A percentile compares a stretch with the other conserved stretches of the same genome.
These are phyloP conservation scores for Cancer borealis DNA, from an alignment of 2,888 invertebrate species.

Conservation along the genomic window DNA sequence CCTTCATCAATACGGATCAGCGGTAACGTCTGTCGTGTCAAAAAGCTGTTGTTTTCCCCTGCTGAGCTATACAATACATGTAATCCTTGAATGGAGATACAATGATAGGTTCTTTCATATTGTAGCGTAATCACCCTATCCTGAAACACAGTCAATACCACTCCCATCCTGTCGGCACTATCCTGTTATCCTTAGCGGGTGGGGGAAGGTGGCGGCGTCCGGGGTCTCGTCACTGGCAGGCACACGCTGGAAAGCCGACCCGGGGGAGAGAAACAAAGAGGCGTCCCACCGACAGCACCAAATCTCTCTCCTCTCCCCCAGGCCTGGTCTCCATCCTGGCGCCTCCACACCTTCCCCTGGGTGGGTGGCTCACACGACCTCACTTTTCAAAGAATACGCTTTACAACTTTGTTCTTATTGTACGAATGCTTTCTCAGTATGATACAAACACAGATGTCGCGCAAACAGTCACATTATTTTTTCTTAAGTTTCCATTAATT, in stretches of 20 bases:
- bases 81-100: neutral
- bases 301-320: neutral
- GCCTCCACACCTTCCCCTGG: neutral
- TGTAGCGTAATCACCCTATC: neutral
- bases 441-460: neutral
- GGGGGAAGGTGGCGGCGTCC: neutral
- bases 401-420: neutral
- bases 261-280: conserved; percentile 12
- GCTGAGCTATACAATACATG: neutral
- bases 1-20: too few species aligned
- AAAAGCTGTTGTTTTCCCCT: neutral
- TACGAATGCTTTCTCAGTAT: neutral
- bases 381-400: neutral
- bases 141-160: neutral
- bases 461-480: neutral
- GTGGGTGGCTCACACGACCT: neutral
- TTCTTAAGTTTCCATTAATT: neutral
- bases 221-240: conserved; percentile 13
- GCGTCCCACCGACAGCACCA: neutral
- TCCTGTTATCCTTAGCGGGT: neutral
- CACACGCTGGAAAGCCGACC: conserved; percentile 21
- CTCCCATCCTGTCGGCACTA: neutral
- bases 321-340: neutral
- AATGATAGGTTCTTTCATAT: neutral
- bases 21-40: neutral